Percentiles rank a stretch among this genome's conserved stretches.
Conservation (phyloP, 2,113 vertebrate genomes). For the Sander lucioperca region DNA sequence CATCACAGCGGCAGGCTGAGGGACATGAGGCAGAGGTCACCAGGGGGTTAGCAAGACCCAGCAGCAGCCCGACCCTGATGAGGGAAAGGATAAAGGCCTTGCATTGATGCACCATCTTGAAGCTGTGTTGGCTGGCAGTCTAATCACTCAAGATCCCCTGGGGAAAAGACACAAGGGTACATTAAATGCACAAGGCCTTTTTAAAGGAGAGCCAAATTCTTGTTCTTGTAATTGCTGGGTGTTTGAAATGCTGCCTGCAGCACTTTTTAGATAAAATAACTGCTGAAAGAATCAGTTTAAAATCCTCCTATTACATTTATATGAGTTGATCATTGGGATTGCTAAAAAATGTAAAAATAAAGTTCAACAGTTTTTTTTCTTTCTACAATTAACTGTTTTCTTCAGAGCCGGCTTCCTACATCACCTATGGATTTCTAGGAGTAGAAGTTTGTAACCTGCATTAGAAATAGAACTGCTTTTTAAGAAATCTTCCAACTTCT, state of each 20-base stretch:
- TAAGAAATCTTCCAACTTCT: constrained; percentile 56
- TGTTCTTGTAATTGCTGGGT: constrained; percentile 73
- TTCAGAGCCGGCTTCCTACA: not conserved
- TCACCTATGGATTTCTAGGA: constrained; percentile 5
- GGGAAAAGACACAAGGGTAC: constrained; percentile 78
- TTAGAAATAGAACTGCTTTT: not conserved
- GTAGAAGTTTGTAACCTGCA: not conserved
- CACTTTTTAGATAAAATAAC: constrained; percentile 67
- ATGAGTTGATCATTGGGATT: constrained; percentile 60
- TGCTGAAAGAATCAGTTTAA: constrained; percentile 53
- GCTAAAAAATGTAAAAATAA: constrained; percentile 37
- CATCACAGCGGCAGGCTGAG: constrained; percentile 94
- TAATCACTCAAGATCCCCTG: constrained; percentile 87
- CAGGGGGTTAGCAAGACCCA: constrained; percentile 90
- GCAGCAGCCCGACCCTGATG: constrained; percentile 92
- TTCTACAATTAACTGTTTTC: constrained; percentile 9
- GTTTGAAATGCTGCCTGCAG: constrained; percentile 69
- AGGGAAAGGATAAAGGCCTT: constrained; percentile 93
- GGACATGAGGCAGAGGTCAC: constrained; percentile 93
- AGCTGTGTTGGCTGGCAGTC: constrained; percentile 82
- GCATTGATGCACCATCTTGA: constrained; percentile 94
- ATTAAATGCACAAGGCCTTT: constrained; percentile 72
- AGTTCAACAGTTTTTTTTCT: not conserved
- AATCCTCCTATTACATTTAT: constrained; percentile 59
- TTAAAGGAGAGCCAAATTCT: constrained; percentile 70